Base-by-base conservation (phyloP, 1,140 invertebrate species). In the Macrocentrus cingulum region DNA sequence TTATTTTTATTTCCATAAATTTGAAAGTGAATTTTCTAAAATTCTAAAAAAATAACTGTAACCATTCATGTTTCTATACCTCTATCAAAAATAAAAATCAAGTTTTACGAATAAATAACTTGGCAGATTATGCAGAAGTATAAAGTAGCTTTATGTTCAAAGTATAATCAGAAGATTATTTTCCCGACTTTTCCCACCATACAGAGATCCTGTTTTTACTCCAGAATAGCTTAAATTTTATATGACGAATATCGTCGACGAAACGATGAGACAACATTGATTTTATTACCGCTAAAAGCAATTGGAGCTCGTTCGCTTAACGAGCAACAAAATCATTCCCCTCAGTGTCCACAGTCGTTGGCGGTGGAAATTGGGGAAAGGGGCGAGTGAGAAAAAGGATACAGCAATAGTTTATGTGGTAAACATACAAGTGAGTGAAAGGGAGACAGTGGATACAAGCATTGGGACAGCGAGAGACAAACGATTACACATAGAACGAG, bases 201-300 rank as follows among this genome's bases (percentile, higher is more conserved):
- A n/a, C n/a, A n/a, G n/a, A n/a, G n/a, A n/a, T n/a, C n/a, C n/a
- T n/a, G n/a, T n/a, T n/a, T n/a, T n/a, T n/a, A n/a, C n/a, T n/a
- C n/a, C n/a, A n/a, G n/a, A n/a, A n/a, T n/a, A n/a, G n/a, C n/a
- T n/a, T n/a, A n/a, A n/a, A n/a, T n/a, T n/a, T n/a, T n/a, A n/a
- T n/a, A n/a, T n/a, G n/a, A n/a, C n/a, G n/a, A n/a, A 29, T 9
- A 29, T 29, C 4, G 25, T 9, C 42, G 41, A 48, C 11, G 60
- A 60, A 29, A 49, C 60, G 50, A 63, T 45, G 53, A 53, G 36
- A 44, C 53, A 66, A 68, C 68, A 69, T 72, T 67, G 66, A 72
- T 73, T 73, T 68, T 67, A 69, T 69, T 67, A 45, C 37, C 49
- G 45, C 15, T 56, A 56, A 65, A 67, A 72, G 64, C 67, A 64